Percentiles rank a stretch among this genome's conserved stretches.
These are phyloP conservation scores for Tribolium freemani DNA, from an alignment of 2,888 invertebrate genomes.

Conservation along the genomic window DNA sequence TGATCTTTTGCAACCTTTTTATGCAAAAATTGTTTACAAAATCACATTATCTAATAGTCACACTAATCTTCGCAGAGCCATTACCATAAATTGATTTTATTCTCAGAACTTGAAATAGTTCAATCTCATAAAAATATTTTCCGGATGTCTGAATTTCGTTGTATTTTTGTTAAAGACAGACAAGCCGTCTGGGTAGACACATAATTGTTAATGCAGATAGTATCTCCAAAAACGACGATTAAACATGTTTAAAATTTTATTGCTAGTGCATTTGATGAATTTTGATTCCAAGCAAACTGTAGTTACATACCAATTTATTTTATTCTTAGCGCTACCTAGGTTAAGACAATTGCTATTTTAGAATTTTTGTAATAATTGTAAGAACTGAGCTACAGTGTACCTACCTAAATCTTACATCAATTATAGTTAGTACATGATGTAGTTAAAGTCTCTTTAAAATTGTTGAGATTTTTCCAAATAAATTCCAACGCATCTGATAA, in stretches of 20 bases:
- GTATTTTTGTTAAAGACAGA: background rate
- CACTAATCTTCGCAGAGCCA: no score
- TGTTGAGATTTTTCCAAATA: background rate
- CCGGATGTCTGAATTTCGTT: background rate
- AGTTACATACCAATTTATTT: constrained; percentile 1
- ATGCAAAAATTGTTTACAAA: no score
- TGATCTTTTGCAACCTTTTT: no score
- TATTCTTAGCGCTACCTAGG: background rate
- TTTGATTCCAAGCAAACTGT: constrained; percentile 1
- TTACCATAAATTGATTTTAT: no score
- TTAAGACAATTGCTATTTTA: background rate
- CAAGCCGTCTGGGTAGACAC: constrained; percentile 20
- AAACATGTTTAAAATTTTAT: constrained; percentile 30
- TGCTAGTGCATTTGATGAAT: constrained; percentile 8
- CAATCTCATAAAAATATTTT: background rate
- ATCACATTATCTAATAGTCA: no score
- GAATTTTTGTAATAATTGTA: background rate
- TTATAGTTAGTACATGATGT: background rate
- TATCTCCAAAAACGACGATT: constrained; percentile 7
- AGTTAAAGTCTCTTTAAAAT: no score
- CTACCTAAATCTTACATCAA: background rate
- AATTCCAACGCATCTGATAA: background rate
- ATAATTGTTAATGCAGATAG: constrained; percentile 10
- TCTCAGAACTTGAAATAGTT: no score
- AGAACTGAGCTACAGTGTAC: background rate